A percentile compares a stretch with the other conserved stretches of the same genome.
These are phyloP conservation scores for Aurelia aurita complex sp. Pacific DNA, from an alignment of 30 jellyfish, hydroid and myxozoan genomes.

Conservation along the genomic window DNA sequence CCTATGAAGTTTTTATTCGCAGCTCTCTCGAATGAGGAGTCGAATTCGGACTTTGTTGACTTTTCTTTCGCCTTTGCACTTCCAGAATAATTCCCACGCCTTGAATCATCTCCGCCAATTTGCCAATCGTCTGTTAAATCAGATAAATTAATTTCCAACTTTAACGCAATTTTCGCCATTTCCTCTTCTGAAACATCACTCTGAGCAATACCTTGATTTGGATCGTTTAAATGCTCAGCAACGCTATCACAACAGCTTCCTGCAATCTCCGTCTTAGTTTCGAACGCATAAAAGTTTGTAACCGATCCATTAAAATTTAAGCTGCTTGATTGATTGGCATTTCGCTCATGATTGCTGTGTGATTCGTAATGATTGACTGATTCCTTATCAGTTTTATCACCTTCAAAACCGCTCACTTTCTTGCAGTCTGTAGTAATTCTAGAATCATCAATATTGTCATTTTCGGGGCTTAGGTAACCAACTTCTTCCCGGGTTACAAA, in stretches of 20 bases:
- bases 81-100: no score
- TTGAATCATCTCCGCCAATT: no score
- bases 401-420: background rate
- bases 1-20: background rate
- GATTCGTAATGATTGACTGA: background rate
- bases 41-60: no score
- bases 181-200: slow-evolving; percentile 12
- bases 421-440: background rate
- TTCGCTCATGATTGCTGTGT: background rate
- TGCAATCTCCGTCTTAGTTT: background rate
- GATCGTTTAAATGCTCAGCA: background rate
- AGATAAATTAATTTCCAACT: slow-evolving; percentile 24
- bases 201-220: background rate
- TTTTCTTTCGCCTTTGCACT: no score
- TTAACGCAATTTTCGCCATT: slow-evolving; percentile 27
- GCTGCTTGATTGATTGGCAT: no score
- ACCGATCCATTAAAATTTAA: no score
- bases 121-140: slow-evolving; percentile 1
- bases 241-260: background rate
- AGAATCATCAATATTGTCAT: background rate
- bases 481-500: background rate
- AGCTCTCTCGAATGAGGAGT: background rate
- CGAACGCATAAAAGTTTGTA: no score
- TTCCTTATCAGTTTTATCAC: background rate
- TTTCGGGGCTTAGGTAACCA: background rate